Evolutionary conservation across 2,113 vertebrate genomes (phyloP).

Genomic region (Murina feae): DNA sequence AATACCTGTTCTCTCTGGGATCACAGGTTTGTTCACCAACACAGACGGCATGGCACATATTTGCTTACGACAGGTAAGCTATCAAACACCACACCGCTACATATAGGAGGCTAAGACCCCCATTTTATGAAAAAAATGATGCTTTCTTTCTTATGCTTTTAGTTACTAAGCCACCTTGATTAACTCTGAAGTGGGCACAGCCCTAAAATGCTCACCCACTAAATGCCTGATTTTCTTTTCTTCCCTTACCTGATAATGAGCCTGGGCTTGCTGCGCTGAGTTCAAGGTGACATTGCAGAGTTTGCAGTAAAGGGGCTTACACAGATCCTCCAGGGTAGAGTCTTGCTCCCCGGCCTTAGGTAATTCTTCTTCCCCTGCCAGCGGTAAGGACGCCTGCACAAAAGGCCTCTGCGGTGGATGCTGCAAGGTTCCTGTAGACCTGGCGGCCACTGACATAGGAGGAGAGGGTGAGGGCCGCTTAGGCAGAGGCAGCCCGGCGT

Average conservation of each 20-base stretch:
- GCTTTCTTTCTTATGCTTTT: conserved; percentile 10
- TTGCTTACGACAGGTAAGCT: not conserved
- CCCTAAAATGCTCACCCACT: not conserved
- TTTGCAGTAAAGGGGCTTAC: conserved; percentile 98
- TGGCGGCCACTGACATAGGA: conserved; percentile 86
- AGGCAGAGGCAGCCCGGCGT: conserved; percentile 80
- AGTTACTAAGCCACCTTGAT: not conserved
- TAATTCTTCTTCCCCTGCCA: conserved; percentile 87
- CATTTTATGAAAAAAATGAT: not conserved
- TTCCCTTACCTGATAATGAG: conserved; percentile 95
- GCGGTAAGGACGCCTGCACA: conserved; percentile 82
- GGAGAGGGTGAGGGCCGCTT: conserved; percentile 66
- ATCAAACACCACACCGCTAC: not conserved
- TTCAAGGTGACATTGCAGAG: conserved; percentile 98
- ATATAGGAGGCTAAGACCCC: not conserved
- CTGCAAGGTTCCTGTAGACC: conserved; percentile 80
- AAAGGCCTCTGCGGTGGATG: conserved; percentile 80
- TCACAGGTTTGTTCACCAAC: not conserved
- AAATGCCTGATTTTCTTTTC: not conserved
- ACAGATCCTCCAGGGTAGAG: conserved; percentile 92
- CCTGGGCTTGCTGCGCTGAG: conserved; percentile 96
- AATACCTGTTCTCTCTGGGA: not conserved
- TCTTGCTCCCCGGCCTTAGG: conserved; percentile 86
- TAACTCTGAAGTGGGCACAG: not conserved
- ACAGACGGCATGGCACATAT: not conserved